Evolutionary conservation across 2,113 vertebrate species (phyloP), one percentile per base, ranked within the genome.

Genomic region (Phaethornis superciliosus): DNA sequence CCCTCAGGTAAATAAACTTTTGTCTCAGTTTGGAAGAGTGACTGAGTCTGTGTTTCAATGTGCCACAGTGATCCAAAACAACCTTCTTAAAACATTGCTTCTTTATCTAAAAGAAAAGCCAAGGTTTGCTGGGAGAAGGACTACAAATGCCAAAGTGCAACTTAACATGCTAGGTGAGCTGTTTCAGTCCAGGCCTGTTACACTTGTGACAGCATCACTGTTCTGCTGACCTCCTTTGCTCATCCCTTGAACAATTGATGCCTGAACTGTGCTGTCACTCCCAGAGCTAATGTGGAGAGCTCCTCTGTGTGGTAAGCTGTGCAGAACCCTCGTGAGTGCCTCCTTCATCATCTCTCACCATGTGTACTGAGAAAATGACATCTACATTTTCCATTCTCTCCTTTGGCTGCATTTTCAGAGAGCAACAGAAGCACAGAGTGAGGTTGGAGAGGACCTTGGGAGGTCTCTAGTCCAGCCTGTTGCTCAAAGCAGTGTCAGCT

Each of bases 261-360:
- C n/a, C 28, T 56, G 46, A 56, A 52, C 32, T 2, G 1, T 12
- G 35, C 15, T 69, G 35, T 14, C 58, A 35, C 16, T 86, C 27
- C 35, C 49, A 63, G 51, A 70, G 23, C 32, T 56, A 19, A 42
- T 0, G 3, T 0, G 2, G 27, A 32, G 20, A 76, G 12, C 23
- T 70, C 27, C 20, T 64, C 35, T 44, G 17, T 30, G 55, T 0
- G 1, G 15, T 27, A 75, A 69, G 15, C 22, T n/a, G 30, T 30
- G 55, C 32, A 30, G 35, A 44, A 27, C 30, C 40, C 2, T 0
- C 24, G 27, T 3, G 6, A 87, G 9, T 1, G 2, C 30, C 22
- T 63, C 26, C 42, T 69, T 56, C 35, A n/a, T 24, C 1, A 0
- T 37, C 10, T 58, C 35, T 78, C 58, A n/a, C 16, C 11, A 6